Evolutionary conservation across 2,797 vertebrate species (phyloP), one percentile per base, ranked within the genome.

Genomic region (Sebastiscus tertius): DNA sequence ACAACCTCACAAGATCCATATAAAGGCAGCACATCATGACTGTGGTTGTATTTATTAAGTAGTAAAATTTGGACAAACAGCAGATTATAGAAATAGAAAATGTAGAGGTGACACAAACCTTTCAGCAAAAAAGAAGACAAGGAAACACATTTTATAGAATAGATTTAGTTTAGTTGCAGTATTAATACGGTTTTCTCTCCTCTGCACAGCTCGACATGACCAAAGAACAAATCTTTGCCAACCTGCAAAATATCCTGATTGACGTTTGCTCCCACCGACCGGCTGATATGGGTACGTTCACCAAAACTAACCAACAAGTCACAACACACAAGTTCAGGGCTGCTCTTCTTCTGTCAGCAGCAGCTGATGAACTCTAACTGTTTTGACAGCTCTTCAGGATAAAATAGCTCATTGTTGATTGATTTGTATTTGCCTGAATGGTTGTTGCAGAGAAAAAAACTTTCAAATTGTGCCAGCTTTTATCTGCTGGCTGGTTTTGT

Each of bases 161-260:
- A 1, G 7, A 4, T 60, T 20, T n/a, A 8, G 34, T 65, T 24
- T 56, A 6, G 4, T 6, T 46, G 42, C 39, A 39, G 36, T 31
- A 46, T 6, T 68, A 5, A 18, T 54, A 2, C 0, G 20, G 0
- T 64, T 61, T n/a, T 18, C 20, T 84, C 16, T 81, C 34, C 26
- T 56, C 2, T 29, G 8, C 31, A 2, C 95, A 99, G 98, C 93
- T 99, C 84, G 94, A 98, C 92, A 97, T 99, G 97, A 90, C 96
- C 14, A 89, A 62, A 75, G 96, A 98, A 49, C 94, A 97, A 63
- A 96, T 99, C 87, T 5, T 95, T 1, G 93, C 94, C 79, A 99
- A 99, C 90, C 92, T 99, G 1, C 89, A 94, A 79, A 26, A 94
- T 0, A 2, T 99, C 72, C 75, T 98, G 82, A 68, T 73, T 0